phyloP scores from a whole-genome alignment of 2,797 vertebrate genomes.

The Acanthis flammea region DNA sequence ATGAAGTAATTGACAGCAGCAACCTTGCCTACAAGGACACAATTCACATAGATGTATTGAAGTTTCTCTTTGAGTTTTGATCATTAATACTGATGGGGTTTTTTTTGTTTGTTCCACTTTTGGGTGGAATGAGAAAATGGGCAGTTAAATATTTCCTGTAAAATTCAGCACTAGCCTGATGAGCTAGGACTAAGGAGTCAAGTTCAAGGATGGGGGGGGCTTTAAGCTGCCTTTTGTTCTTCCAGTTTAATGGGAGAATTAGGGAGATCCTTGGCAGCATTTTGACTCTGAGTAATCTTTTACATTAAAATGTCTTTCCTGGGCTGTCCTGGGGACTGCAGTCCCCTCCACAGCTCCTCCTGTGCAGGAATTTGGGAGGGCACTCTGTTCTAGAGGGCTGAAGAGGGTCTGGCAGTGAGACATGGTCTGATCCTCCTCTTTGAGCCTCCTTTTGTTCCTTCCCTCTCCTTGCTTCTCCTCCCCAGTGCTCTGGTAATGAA shows the following conservation, averaged over 20 bases:
- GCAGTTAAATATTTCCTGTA: constrained; percentile 36
- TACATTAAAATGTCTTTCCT: neutral
- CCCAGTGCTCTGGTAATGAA: neutral
- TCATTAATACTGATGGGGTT: constrained; percentile 18
- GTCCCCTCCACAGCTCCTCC: neutral
- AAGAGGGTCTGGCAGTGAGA: neutral
- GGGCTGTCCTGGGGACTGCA: neutral
- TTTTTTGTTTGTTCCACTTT: neutral
- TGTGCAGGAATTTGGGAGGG: neutral
- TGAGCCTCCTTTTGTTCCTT: neutral
- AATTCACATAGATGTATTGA: constrained; percentile 48
- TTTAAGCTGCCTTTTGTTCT: constrained; percentile 1
- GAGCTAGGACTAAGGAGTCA: neutral
- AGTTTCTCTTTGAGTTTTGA: constrained; percentile 30
- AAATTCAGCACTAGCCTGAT: neutral
- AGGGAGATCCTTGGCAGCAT: neutral
- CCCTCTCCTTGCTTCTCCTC: neutral
- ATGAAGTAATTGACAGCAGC: constrained; percentile 26
- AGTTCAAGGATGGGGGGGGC: neutral
- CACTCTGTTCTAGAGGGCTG: neutral
- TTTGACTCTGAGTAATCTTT: neutral
- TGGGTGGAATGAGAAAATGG: constrained; percentile 41
- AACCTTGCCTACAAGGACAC: constrained; percentile 33
- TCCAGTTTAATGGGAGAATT: neutral
- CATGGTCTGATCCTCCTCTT: neutral